Percentiles rank a stretch among this genome's conserved stretches.
Conservation (phyloP, 35 echinoderm and acorn worm genomes). For the Apostichopus japonicus region DNA sequence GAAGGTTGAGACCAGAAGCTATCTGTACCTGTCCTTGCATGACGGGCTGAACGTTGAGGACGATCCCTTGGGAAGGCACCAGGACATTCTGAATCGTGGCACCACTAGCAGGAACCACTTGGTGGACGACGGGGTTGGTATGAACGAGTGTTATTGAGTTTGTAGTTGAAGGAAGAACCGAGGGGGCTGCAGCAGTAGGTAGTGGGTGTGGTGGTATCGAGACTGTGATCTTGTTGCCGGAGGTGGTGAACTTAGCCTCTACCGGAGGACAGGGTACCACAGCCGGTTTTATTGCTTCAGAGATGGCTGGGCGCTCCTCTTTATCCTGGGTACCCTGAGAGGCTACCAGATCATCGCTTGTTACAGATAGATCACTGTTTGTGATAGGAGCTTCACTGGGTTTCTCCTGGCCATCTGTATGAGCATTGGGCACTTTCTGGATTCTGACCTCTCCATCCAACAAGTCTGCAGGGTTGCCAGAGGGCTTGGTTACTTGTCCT, state of each 20-base stretch:
- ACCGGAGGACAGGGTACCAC: neutral
- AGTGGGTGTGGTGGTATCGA: neutral
- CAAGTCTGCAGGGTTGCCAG: slow-evolving; percentile 25
- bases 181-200: neutral
- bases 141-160: slow-evolving; percentile 38
- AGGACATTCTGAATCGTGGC: slow-evolving; percentile 47
- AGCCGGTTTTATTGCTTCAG: neutral
- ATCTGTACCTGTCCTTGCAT: slow-evolving; percentile 47
- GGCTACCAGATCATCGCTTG: neutral
- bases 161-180: neutral
- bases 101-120: slow-evolving; percentile 27
- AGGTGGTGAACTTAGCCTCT: neutral
- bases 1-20: neutral
- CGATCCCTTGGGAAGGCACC: slow-evolving; percentile 40
- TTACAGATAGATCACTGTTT: neutral
- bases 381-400: neutral
- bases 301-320: neutral
- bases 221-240: slow-evolving; percentile 48
- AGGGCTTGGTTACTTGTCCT: neutral
- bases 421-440: slow-evolving; percentile 88
- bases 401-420: slow-evolving; percentile 42
- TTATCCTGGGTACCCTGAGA: neutral
- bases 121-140: slow-evolving; percentile 34
- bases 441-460: slow-evolving; percentile 89
- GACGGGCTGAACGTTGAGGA: slow-evolving; percentile 49